phyloP scores from a whole-genome alignment of 2,113 vertebrate species.

The Pygoscelis adeliae region DNA sequence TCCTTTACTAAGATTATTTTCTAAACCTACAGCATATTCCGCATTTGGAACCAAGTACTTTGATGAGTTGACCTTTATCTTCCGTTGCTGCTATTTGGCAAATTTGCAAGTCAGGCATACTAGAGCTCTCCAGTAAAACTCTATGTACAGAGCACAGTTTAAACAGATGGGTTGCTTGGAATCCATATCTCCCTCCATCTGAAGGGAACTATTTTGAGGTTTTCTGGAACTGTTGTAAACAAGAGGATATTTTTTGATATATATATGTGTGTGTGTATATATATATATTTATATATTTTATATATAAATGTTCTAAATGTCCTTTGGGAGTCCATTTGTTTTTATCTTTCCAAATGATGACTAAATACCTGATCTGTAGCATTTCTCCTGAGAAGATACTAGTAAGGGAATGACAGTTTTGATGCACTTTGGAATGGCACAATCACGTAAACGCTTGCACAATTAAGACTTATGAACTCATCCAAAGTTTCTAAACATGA shows the following conservation, averaged over 20 bases:
- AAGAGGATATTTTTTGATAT: constrained; percentile 68
- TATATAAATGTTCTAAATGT: constrained; percentile 70
- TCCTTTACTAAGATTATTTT: constrained; percentile 2
- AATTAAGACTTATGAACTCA: constrained; percentile 90
- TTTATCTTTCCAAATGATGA: constrained; percentile 76
- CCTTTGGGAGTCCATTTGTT: constrained; percentile 77
- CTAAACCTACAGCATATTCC: constrained; percentile 34
- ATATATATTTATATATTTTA: constrained; percentile 63
- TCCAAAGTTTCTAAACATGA: constrained; percentile 78
- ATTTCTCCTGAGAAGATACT: constrained; percentile 86
- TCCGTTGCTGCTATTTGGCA: constrained; percentile 37
- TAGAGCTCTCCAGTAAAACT: constrained; percentile 62
- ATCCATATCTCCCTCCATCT: constrained; percentile 63
- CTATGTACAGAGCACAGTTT: constrained; percentile 64
- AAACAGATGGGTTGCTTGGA: constrained; percentile 75
- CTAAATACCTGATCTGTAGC: constrained; percentile 81
- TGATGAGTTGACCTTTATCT: constrained; percentile 5
- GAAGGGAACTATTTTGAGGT: constrained; percentile 79
- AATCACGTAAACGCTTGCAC: constrained; percentile 83
- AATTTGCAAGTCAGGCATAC: not conserved
- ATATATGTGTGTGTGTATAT: constrained; percentile 36
- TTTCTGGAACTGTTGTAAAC: constrained; percentile 82
- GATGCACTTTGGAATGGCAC: constrained; percentile 89
- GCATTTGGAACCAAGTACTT: constrained; percentile 39
- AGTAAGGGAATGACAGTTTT: constrained; percentile 85